Evolutionary conservation across 2,797 vertebrate species (phyloP).

Genomic region (Alcedo quadribrachys): DNA sequence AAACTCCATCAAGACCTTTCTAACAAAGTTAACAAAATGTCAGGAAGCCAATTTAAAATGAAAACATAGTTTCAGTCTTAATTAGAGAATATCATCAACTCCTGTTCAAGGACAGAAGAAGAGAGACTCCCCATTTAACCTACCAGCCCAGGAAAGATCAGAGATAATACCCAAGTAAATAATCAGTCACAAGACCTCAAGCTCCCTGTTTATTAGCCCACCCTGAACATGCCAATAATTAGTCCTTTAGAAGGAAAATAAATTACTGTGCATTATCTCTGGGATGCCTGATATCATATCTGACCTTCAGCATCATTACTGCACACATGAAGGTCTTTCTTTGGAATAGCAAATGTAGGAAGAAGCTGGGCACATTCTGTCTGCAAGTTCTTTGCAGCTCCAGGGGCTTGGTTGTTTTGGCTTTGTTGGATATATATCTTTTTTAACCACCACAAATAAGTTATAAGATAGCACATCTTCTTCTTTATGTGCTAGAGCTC

Average conservation of each 20-base stretch:
- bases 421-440: not conserved
- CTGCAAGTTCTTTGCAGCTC: not conserved
- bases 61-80: conserved; percentile 39
- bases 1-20: conserved; percentile 41
- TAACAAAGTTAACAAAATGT: conserved; percentile 37
- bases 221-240: conserved; percentile 67
- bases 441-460: not conserved
- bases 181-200: conserved; percentile 26
- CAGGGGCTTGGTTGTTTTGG: not conserved
- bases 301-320: conserved; percentile 75
- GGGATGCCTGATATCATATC: conserved; percentile 56
- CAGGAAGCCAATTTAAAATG: conserved; percentile 40
- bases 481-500: not conserved
- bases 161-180: conserved; percentile 49
- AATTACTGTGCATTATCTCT: conserved; percentile 66
- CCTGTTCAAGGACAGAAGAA: not conserved
- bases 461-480: not conserved
- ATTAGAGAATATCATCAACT: conserved; percentile 24
- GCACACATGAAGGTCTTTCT: conserved; percentile 38
- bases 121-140: conserved; percentile 25
- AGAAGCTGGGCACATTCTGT: not conserved
- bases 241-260: conserved; percentile 68
- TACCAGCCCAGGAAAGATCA: not conserved
- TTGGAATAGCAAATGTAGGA: conserved; percentile 15
- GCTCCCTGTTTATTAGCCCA: conserved; percentile 40